Evolutionary conservation across 2,797 vertebrate genomes (phyloP).

Genomic region (Enteromius anoplus): DNA sequence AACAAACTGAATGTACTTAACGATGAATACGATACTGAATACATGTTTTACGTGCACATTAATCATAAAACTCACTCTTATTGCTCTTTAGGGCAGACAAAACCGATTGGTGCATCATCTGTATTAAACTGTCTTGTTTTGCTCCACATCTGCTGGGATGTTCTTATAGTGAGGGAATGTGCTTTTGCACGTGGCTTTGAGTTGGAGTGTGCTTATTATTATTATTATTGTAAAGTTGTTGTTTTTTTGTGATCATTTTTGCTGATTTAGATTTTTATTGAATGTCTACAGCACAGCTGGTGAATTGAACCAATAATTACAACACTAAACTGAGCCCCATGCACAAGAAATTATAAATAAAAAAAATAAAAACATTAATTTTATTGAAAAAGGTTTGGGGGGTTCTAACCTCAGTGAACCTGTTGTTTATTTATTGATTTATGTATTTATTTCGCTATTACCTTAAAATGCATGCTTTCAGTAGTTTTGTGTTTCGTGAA

Average conservation of each 20-base stretch:
- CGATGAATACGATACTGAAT: not conserved
- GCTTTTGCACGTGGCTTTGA: not conserved
- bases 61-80: constrained; percentile 2
- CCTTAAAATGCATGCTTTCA: not conserved
- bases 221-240: not conserved
- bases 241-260: not conserved
- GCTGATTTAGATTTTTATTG: not conserved
- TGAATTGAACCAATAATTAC: not conserved
- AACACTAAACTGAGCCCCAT: not conserved
- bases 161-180: not conserved
- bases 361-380: not conserved
- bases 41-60: constrained; percentile 12
- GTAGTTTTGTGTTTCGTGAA: not conserved
- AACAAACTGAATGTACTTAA: not conserved
- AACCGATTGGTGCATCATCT: not conserved
- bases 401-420: not conserved
- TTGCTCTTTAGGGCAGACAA: not conserved
- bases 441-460: not conserved
- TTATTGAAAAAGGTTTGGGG: not conserved
- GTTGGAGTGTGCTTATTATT: not conserved
- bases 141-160: constrained; percentile 8
- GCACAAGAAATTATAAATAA: not conserved
- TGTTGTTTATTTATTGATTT: not conserved
- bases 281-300: not conserved
- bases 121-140: not conserved